Conservation (phyloP, 2,113 vertebrate genomes). For the Hipposideros armiger region DNA sequence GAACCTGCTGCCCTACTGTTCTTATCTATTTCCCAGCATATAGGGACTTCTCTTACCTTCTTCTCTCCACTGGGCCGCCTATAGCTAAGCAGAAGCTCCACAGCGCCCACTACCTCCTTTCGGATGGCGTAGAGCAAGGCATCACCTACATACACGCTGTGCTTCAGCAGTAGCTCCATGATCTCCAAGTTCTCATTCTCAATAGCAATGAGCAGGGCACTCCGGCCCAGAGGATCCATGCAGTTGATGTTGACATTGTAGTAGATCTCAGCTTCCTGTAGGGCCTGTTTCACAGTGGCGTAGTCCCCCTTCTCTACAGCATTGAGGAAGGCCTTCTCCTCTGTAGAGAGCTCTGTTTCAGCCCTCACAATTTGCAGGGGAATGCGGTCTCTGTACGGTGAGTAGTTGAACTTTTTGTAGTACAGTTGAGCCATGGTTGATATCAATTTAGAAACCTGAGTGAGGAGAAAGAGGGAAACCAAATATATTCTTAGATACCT, state of each 20-base stretch:
- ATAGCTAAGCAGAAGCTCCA: slow-evolving; percentile 97
- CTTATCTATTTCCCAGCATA: neutral
- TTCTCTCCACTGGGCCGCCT: slow-evolving; percentile 95
- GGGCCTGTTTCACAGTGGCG: slow-evolving; percentile 95
- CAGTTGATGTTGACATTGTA: slow-evolving; percentile 99
- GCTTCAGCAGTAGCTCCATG: slow-evolving; percentile 96
- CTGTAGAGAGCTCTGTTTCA: slow-evolving; percentile 95
- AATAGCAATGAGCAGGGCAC: slow-evolving; percentile 98
- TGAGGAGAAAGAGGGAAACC: slow-evolving; percentile 54
- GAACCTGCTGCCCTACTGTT: neutral
- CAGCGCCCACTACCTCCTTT: slow-evolving; percentile 98
- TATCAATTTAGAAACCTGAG: slow-evolving; percentile 84
- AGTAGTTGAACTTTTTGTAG: slow-evolving; percentile 98
- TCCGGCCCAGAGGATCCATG: slow-evolving; percentile 97
- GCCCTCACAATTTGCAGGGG: slow-evolving; percentile 97
- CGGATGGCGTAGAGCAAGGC: slow-evolving; percentile 97
- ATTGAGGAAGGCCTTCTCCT: slow-evolving; percentile 96
- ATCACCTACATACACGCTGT: slow-evolving; percentile 95
- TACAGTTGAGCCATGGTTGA: slow-evolving; percentile 97
- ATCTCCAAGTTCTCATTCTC: slow-evolving; percentile 99
- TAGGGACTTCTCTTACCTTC: slow-evolving; percentile 87
- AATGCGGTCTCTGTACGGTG: slow-evolving; percentile 97
- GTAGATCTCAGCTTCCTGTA: slow-evolving; percentile 97
- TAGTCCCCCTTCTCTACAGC: slow-evolving; percentile 99
- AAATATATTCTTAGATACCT: slow-evolving; percentile 45